Conservation (phyloP, 2,888 invertebrate species). For the Acrobasis suavella region DNA sequence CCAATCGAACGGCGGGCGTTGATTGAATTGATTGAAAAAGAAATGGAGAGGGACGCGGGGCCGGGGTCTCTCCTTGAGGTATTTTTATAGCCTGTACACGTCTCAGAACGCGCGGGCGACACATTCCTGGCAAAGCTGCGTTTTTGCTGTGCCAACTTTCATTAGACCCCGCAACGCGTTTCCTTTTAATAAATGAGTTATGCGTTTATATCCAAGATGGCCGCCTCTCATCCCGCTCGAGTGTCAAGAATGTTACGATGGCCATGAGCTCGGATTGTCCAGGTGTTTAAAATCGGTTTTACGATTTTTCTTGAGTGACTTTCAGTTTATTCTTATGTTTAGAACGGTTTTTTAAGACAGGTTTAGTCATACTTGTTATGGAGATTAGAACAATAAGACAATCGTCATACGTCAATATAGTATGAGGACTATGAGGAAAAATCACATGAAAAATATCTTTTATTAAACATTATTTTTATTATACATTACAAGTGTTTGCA, state of each 20-base stretch:
- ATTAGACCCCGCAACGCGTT: slow-evolving; percentile 75
- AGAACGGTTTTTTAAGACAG: neutral
- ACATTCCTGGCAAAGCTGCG: slow-evolving; percentile 75
- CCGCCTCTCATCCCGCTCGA: slow-evolving; percentile 58
- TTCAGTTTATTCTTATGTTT: neutral
- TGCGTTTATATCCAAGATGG: slow-evolving; percentile 76
- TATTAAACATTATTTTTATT: too few species aligned
- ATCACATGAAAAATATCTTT: too few species aligned
- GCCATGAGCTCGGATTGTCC: slow-evolving; percentile 33
- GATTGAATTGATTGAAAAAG: slow-evolving; percentile 80
- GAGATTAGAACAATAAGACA: too few species aligned
- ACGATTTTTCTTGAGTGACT: neutral
- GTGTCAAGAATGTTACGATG: slow-evolving; percentile 67
- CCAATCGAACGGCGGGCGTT: slow-evolving; percentile 68
- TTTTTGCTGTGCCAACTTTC: slow-evolving; percentile 79
- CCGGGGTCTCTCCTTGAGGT: slow-evolving; percentile 60
- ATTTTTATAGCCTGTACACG: slow-evolving; percentile 80
- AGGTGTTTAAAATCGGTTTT: slow-evolving; percentile 23
- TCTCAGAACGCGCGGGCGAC: slow-evolving; percentile 76
- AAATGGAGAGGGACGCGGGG: slow-evolving; percentile 63
- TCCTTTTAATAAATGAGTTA: slow-evolving; percentile 79
- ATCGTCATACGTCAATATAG: too few species aligned
- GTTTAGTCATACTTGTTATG: neutral
- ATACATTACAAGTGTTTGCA: too few species aligned
- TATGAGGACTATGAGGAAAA: too few species aligned